These are phyloP conservation scores for Rhyacichthys aspro DNA, from an alignment of 2,797 vertebrate genomes.

Conservation along the genomic window DNA sequence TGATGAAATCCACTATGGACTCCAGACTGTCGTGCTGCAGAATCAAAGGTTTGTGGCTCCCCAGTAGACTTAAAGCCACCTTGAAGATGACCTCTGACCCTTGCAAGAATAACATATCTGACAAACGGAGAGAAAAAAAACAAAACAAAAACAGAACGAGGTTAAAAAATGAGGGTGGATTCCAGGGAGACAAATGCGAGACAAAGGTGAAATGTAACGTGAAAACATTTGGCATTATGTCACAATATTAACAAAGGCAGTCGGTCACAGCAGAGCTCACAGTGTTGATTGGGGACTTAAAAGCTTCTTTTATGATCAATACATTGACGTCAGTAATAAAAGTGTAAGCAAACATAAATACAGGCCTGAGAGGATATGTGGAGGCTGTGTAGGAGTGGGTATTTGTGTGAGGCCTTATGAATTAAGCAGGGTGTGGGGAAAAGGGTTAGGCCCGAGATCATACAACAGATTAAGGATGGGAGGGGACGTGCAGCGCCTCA, in stretches of 20 bases:
- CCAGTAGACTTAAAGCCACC: conserved; percentile 93
- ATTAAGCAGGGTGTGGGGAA: conserved; percentile 53
- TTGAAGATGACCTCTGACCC: conserved; percentile 97
- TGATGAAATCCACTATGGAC: conserved; percentile 98
- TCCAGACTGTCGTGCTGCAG: conserved; percentile 96
- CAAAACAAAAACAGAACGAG: background rate
- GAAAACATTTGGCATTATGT: conserved; percentile 3
- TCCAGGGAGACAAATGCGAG: background rate
- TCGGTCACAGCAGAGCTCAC: conserved; percentile 12
- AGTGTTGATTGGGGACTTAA: conserved; percentile 30
- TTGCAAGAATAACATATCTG: conserved; percentile 97
- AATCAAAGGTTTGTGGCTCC: conserved; percentile 96
- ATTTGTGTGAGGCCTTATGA: conserved; percentile 40
- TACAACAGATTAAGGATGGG: conserved; percentile 56
- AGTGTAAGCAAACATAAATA: conserved; percentile 52
- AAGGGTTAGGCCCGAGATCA: conserved; percentile 60
- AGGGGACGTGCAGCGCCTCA: conserved; percentile 42
- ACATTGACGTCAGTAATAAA: conserved; percentile 48
- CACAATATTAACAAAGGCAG: conserved; percentile 21
- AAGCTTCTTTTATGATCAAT: conserved; percentile 6
- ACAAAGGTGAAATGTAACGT: background rate
- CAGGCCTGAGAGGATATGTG: conserved; percentile 25
- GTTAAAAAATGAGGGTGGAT: background rate
- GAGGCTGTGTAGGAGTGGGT: conserved; percentile 33
- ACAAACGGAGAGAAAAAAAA: conserved; percentile 30